Evolutionary conservation across 92 coral and sea anemone genomes (phyloP).

Genomic region (Meandrina meandrites): DNA sequence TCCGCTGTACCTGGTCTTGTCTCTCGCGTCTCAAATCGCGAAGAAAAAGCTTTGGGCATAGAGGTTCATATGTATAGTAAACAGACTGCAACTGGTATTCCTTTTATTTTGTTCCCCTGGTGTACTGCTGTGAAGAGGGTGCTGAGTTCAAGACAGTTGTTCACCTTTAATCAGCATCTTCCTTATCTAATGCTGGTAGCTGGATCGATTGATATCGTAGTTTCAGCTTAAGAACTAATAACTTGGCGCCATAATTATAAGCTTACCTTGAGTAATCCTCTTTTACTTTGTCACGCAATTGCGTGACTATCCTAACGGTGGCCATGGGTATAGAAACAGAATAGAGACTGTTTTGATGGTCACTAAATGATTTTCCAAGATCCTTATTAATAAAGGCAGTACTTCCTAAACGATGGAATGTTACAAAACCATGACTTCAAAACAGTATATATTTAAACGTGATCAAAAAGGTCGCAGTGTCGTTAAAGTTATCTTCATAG

Average conservation of each 20-base stretch:
- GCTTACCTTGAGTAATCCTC: not conserved
- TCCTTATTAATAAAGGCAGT: not conserved
- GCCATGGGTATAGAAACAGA: not conserved
- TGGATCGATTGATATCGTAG: not conserved
- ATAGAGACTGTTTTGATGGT: not conserved
- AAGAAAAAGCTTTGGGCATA: not conserved
- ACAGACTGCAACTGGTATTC: not conserved
- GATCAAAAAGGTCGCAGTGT: not conserved
- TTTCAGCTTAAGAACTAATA: not conserved
- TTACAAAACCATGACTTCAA: not conserved
- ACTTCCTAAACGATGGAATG: not conserved
- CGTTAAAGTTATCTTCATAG: not conserved
- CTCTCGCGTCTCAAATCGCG: not conserved
- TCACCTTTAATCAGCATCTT: not conserved
- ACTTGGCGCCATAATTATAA: too few species aligned
- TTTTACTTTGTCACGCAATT: not conserved
- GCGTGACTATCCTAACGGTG: not conserved
- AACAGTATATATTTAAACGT: not conserved
- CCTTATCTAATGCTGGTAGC: not conserved
- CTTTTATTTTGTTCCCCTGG: too few species aligned
- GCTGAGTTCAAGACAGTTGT: too few species aligned
- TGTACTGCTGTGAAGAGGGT: too few species aligned
- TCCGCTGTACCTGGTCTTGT: too few species aligned
- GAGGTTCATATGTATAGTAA: not conserved
- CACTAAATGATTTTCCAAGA: not conserved